Conservation (phyloP, 2,888 invertebrate species). For the Dysmachus trigonus region DNA sequence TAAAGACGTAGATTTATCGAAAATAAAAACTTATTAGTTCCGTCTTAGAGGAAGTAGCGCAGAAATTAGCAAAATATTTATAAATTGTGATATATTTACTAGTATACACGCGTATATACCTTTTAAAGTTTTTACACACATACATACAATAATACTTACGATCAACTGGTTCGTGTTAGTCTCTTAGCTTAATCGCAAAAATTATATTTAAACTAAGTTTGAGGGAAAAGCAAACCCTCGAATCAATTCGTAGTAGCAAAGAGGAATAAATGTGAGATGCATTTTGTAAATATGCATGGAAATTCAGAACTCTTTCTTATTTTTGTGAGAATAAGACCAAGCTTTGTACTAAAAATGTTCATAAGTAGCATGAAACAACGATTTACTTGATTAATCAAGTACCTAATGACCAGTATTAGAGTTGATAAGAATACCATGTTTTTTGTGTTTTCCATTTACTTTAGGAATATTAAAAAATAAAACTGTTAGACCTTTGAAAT, state of each 20-base stretch:
- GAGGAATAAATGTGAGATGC: neutral
- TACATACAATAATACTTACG: neutral
- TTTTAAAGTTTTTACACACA: conserved; percentile 10
- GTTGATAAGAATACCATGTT: neutral
- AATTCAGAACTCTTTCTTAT: neutral
- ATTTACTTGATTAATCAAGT: neutral
- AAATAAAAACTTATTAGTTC: neutral
- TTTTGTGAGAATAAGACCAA: neutral
- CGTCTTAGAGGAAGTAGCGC: neutral
- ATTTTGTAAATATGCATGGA: neutral
- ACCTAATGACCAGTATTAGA: neutral
- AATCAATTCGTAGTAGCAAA: neutral
- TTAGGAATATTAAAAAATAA: neutral
- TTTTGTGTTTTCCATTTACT: neutral
- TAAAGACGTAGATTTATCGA: neutral
- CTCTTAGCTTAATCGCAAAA: neutral
- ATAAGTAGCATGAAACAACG: neutral
- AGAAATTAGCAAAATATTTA: neutral
- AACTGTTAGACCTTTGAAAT: neutral
- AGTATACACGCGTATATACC: conserved; percentile 12
- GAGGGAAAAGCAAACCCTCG: neutral
- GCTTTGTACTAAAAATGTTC: neutral
- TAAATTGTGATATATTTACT: conserved; percentile 33
- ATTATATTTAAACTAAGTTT: neutral
- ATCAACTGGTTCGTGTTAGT: neutral